Conservation (phyloP, 2,888 invertebrate species). For the Busseola fusca region DNA sequence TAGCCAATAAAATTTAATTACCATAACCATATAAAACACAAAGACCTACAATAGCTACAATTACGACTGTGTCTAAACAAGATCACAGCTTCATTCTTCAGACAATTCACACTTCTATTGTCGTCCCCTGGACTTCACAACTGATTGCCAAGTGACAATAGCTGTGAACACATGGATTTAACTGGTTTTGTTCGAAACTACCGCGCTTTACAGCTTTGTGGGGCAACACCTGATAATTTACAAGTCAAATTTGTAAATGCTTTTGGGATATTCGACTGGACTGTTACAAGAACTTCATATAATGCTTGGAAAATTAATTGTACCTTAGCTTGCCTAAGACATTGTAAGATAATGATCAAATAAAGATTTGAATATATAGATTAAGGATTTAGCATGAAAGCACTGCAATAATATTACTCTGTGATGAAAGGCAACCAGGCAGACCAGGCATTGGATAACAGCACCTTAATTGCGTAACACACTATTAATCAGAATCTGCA, state of each 20-base stretch:
- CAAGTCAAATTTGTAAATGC: constrained; percentile 25
- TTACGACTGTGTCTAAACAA: constrained; percentile 37
- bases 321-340: too few species aligned
- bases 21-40: constrained; percentile 8
- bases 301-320: background rate
- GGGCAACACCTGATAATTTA: constrained; percentile 28
- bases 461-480: too few species aligned
- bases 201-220: constrained; percentile 21
- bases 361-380: background rate
- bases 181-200: constrained; percentile 32
- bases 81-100: constrained; percentile 29
- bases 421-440: too few species aligned
- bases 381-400: too few species aligned
- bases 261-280: constrained; percentile 1
- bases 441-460: too few species aligned
- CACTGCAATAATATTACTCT: too few species aligned
- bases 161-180: constrained; percentile 23
- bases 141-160: constrained; percentile 35
- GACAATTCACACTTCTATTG: constrained; percentile 48
- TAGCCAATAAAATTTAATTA: constrained; percentile 24
- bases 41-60: constrained; percentile 8
- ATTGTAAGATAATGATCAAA: background rate
- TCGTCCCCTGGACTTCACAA: constrained; percentile 36
- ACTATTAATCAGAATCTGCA: too few species aligned
- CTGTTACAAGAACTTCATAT: background rate